Base-by-base conservation (phyloP, 2,888 invertebrate species). In the Xestobium rufovillosum region DNA sequence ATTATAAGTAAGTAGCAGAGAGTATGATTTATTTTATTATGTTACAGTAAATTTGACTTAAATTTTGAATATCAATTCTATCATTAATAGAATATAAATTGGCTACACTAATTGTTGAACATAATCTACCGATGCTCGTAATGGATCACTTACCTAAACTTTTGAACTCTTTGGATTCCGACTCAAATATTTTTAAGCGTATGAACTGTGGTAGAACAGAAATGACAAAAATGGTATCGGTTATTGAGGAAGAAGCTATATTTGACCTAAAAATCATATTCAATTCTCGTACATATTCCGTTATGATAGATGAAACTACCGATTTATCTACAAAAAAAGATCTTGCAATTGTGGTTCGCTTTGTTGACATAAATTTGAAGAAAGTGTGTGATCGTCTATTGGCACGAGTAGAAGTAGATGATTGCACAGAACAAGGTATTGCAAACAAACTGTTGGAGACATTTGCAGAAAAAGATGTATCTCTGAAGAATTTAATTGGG, bases 81-180 rank as follows among this genome's bases (percentile, higher is more conserved):
- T n/a, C n/a, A n/a, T n/a, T n/a, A n/a, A n/a, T n/a, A 10, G 14
- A 30, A 30, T 14, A 14, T n/a, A 13, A 30, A 30, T 14, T 30
- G 9, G 30, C 15, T 10, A 14, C 15, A 4, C 15, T 30, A 14
- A 14, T 30, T 14, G 30, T 16, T 14, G 2, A 30, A 30, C 30
- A 30, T 12, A 30, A 30, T 30, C n/a, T 30, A 30, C 30, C 30
- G 14, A 14, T 23, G 8, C n/a, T 30, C 14, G 14, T 30, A 14
- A 14, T 30, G 13, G 30, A 30, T 30, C 14, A 30, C n/a, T 30
- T 30, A n/a, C 30, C 30, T 14, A 14, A 30, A 14, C 15, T 30
- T 30, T 14, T 30, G 15, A 14, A 14, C 6, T 2, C 30, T 14
- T 14, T 30, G 14, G 14, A 16, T 30, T 16, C 13, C 6, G 30